Percentiles rank a stretch among this genome's conserved stretches.
Conservation (phyloP, 2,797 vertebrate species). For the Chaetophractus vellerosus region DNA sequence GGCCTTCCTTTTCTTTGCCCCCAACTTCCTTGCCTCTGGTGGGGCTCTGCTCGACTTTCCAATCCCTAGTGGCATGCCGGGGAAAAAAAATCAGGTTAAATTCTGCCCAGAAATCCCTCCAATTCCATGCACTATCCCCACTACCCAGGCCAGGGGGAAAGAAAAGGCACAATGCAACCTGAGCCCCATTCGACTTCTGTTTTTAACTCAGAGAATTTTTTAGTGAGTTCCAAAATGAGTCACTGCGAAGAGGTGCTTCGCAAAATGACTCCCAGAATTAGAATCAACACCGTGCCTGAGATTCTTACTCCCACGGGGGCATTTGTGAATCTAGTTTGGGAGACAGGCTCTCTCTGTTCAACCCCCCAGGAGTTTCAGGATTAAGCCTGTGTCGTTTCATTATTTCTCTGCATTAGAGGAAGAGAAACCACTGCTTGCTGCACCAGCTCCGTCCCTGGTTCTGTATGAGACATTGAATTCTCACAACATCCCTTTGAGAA, state of each 20-base stretch:
- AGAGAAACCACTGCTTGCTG: not conserved
- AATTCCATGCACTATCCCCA: not conserved
- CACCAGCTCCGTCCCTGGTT: not conserved
- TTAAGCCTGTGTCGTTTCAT: constrained; percentile 37
- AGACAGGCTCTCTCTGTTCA: constrained; percentile 30
- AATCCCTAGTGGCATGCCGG: not conserved
- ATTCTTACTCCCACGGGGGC: constrained; percentile 38
- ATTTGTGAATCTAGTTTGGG: constrained; percentile 7
- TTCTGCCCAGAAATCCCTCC: not conserved
- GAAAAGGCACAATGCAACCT: not conserved
- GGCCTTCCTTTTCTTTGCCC: not conserved
- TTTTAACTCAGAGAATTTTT: constrained; percentile 82
- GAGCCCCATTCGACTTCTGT: constrained; percentile 66
- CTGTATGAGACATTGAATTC: not conserved
- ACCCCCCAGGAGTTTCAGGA: constrained; percentile 62
- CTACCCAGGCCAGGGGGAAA: not conserved
- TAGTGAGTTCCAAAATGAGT: constrained; percentile 77
- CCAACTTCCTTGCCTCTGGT: not conserved
- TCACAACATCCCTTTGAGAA: rapidly evolving
- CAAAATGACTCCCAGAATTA: constrained; percentile 69
- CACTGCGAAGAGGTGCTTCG: constrained; percentile 35
- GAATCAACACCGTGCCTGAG: not conserved
- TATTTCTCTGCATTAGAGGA: constrained; percentile 54
- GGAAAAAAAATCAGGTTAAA: not conserved
- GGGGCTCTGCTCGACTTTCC: not conserved